These are phyloP conservation scores for Conger conger DNA, from an alignment of 2,113 vertebrate genomes.

Conservation along the genomic window DNA sequence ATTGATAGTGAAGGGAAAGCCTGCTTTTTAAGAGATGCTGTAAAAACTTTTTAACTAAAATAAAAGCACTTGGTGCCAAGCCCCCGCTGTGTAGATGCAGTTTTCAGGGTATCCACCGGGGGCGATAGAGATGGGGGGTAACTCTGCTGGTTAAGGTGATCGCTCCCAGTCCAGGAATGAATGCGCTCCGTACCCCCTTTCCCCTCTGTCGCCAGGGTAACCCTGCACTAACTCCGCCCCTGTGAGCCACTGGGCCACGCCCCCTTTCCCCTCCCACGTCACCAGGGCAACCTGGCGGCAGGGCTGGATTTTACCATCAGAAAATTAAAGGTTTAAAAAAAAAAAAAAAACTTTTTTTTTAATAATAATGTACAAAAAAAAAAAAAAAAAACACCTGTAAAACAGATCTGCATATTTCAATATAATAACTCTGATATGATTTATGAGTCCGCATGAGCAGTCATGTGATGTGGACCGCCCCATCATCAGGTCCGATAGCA, in stretches of 20 bases:
- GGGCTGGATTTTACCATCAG: conserved; percentile 79
- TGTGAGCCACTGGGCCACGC: no score
- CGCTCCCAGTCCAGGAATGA: conserved; percentile 4
- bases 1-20: not conserved
- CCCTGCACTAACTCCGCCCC: no score
- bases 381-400: conserved; percentile 96
- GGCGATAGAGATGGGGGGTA: conserved; percentile 25
- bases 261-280: conserved; percentile 71
- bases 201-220: conserved; percentile 63
- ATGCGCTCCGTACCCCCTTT: conserved; percentile 53
- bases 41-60: no score
- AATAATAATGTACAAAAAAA: no score
- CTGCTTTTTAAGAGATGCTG: not conserved
- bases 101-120: not conserved
- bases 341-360: no score
- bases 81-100: not conserved
- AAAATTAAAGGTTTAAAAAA: no score
- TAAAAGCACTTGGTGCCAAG: not conserved
- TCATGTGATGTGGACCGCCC: conserved; percentile 90
- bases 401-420: conserved; percentile 99
- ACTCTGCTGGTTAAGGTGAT: conserved; percentile 25
- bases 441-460: conserved; percentile 99
- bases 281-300: conserved; percentile 44
- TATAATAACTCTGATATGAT: conserved; percentile 96
- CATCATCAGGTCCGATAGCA: conserved; percentile 94